Evolutionary conservation across 1,140 invertebrate species (phyloP), one percentile per base, ranked within the genome.

Genomic region (Tribolium madens): DNA sequence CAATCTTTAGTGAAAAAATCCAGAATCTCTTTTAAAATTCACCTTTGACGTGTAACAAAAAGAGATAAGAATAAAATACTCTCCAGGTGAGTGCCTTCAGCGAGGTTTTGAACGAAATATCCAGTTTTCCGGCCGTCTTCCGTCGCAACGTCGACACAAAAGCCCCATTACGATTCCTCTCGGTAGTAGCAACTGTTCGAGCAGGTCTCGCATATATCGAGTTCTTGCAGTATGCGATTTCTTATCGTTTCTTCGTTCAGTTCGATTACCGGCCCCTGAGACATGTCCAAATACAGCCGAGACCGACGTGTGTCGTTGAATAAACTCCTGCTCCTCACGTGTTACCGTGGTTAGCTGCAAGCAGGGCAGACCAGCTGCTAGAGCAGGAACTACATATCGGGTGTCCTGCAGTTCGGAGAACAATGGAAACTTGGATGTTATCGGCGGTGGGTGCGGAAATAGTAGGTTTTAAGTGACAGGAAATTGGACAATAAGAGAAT

Each of bases 241-340:
- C 57, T 64, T 64, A 64, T 64, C 57, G 57, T 12, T 64, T 26
- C 53, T 60, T 60, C 53, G 53, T 60, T 64, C 57, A 18, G 52
- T 57, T 57, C 52, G 57, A 64, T 33, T 64, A 64, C 57, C 57
- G 57, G 57, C 57, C 57, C 57, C 57, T 64, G 57, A 64, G 57
- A 64, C 57, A 64, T 64, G 57, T 64, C 57, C 57, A 64, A 64
- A 64, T 64, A 64, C 26, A 64, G 57, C 57, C 21, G 57, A 64
- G 26, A 64, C 26, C 57, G 57, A 64, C 57, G 57, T 64, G 57
- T 64, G 57, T 64, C 57, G 57, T 14, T 64, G 57, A 64, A 64
- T 64, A 64, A 31, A 31, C 57, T 64, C 18, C 57, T 64, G 57
- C 57, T 33, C 26, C 18, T 64, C 57, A 64, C 57, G 57, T 64